These are phyloP conservation scores for Lacerta agilis DNA, from an alignment of 2,797 vertebrate genomes.

Conservation along the genomic window DNA sequence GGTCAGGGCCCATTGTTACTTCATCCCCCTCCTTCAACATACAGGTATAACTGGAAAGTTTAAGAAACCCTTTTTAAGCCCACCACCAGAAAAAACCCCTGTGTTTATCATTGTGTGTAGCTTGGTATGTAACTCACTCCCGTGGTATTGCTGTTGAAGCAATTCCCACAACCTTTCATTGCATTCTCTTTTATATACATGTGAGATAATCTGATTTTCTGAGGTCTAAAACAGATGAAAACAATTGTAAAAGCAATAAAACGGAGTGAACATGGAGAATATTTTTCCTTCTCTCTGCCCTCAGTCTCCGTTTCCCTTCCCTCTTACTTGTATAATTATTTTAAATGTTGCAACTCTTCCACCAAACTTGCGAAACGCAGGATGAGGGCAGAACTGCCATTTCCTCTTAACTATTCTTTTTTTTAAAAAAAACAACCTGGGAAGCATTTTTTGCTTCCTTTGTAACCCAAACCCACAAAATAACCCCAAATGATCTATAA, in stretches of 20 bases:
- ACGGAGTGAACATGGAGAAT: not conserved
- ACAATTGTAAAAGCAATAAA: constrained; percentile 12
- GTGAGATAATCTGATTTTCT: constrained; percentile 25
- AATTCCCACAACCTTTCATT: constrained; percentile 15
- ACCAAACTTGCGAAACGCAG: constrained; percentile 1
- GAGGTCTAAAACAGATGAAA: not conserved
- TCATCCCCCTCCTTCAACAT: not conserved
- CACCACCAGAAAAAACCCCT: not conserved
- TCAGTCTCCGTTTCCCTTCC: not conserved
- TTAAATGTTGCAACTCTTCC: constrained; percentile 1
- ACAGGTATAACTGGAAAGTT: not conserved
- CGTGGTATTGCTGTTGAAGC: rapidly evolving
- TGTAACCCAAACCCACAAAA: constrained; percentile 30
- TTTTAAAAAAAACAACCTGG: not conserved
- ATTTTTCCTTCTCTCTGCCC: too few relatives aligned
- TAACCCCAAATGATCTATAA: constrained; percentile 39
- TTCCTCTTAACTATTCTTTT: constrained; percentile 10
- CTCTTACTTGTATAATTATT: not conserved
- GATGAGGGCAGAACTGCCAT: not conserved
- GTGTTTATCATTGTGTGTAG: not conserved
- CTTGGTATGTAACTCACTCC: not conserved
- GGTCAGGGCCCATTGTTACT: not conserved
- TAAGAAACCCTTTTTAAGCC: not conserved
- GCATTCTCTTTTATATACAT: not conserved
- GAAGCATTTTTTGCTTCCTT: constrained; percentile 37